These are phyloP conservation scores for Ptyas mucosa DNA, from an alignment of 2,113 vertebrate genomes.

Conservation along the genomic window DNA sequence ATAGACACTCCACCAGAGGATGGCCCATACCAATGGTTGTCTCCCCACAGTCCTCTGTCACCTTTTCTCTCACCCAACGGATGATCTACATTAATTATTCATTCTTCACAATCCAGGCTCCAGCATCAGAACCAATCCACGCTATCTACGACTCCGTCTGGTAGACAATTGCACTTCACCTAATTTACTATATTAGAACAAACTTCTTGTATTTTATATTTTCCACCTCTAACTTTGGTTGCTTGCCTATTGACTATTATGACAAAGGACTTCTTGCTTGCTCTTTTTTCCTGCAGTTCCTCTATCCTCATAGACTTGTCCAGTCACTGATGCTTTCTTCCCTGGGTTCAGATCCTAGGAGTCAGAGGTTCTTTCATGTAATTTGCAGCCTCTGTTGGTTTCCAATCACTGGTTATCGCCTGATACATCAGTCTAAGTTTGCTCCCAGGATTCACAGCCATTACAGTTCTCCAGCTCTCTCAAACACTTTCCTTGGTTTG, in stretches of 20 bases:
- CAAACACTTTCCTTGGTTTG: not conserved
- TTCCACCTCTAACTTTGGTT: not conserved
- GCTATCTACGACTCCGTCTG: not conserved
- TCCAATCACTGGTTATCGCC: not conserved
- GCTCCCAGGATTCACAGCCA: not conserved
- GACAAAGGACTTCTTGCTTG: not conserved
- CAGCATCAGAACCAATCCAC: not conserved
- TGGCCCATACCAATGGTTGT: not conserved
- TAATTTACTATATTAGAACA: not conserved
- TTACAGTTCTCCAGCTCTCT: not conserved
- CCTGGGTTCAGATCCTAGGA: not conserved
- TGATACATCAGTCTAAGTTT: not conserved
- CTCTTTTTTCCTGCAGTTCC: not conserved
- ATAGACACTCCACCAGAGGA: not conserved
- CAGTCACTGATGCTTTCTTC: not conserved
- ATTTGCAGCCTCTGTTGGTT: not conserved
- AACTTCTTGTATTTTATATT: not conserved
- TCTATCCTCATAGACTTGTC: not conserved
- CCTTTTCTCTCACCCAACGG: not conserved
- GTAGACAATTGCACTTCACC: not conserved
- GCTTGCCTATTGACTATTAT: not conserved
- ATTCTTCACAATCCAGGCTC: not conserved
- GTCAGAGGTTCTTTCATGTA: not conserved
- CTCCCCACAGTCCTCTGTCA: not conserved
- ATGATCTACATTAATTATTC: not conserved